A percentile compares a stretch with the other conserved stretches of the same genome.
Evolutionary conservation across 2,113 vertebrate genomes (phyloP).

Genomic region (Petrocephalus microphthalmus): DNA sequence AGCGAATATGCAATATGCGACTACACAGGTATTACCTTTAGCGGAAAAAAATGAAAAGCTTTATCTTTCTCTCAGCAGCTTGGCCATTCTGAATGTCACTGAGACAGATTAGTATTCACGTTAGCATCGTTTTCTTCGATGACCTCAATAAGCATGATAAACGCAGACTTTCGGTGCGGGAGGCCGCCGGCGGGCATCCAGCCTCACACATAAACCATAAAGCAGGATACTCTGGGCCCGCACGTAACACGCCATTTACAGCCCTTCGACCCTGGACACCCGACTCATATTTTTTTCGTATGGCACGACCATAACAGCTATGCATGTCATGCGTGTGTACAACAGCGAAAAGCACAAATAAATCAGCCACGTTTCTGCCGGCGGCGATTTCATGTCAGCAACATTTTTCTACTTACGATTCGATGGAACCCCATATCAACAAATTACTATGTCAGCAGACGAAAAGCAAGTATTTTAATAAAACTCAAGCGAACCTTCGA

Average conservation of each 20-base stretch:
- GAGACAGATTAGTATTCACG: neutral
- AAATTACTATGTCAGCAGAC: neutral
- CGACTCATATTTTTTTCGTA: neutral
- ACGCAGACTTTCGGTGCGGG: neutral
- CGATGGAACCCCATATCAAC: neutral
- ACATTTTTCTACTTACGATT: neutral
- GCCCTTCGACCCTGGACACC: neutral
- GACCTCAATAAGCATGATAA: neutral
- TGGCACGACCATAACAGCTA: neutral
- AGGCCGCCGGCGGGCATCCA: neutral
- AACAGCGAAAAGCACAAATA: neutral
- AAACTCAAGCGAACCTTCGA: neutral
- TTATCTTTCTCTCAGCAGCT: neutral
- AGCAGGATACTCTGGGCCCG: neutral
- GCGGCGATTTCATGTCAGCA: neutral
- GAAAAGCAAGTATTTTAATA: neutral
- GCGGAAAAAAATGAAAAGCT: neutral
- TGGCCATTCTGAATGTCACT: neutral
- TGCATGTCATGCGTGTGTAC: neutral
- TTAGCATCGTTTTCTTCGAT: neutral
- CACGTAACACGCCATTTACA: neutral
- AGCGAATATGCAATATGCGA: neutral
- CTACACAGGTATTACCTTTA: neutral
- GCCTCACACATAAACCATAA: slow-evolving; percentile 9
- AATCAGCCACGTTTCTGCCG: neutral